Evolutionary conservation across 1,140 invertebrate species (phyloP), one percentile per base, ranked within the genome.

Genomic region (Whitmania pigra): DNA sequence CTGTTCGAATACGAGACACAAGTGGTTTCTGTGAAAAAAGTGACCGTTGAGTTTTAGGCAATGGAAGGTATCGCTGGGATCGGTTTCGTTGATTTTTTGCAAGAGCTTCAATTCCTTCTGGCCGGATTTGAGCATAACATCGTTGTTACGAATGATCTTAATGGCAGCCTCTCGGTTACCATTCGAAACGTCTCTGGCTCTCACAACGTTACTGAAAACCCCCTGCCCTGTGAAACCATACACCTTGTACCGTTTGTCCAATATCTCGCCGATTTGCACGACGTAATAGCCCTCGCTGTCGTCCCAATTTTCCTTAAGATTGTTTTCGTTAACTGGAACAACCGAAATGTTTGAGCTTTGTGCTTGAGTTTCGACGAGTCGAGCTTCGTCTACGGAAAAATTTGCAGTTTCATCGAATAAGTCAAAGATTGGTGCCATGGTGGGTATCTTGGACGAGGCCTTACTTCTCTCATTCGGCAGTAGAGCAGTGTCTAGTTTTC

Each of bases 121-220:
- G 63, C 97, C 97, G 53, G 94, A 96, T 84, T 96, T 98, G 78
- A 96, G 92, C 97, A 99, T 99, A 76, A 99, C 90, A 85, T 99
- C 96, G 84, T 99, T 99, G 81, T 98, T 99, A 77, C 97, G 86
- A 75, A 99, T 99, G 75, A 99, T 99, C 84, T 99, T 99, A 20
- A 99, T 92, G 69, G 96, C 96, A 0, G 98, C 94, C 81, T 98
- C 94, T 73, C 88, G 86, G 80, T 88, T 89, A 20, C 88, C 88
- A 25, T 92, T 85, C 1, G 89, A 89, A 76, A 87, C 88, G 81
- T 99, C 96, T 75, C 93, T 85, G 15, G 93, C 94, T 67, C 95
- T 85, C 3, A 99, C 89, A 0, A 99, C 97, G 80, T 97, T 99
- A 77, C 93, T 96, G 83, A 99, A 99, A 2, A 99, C 95, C 27